Evolutionary conservation across 2,113 vertebrate genomes (phyloP).

Genomic region (Scolopax mira): DNA sequence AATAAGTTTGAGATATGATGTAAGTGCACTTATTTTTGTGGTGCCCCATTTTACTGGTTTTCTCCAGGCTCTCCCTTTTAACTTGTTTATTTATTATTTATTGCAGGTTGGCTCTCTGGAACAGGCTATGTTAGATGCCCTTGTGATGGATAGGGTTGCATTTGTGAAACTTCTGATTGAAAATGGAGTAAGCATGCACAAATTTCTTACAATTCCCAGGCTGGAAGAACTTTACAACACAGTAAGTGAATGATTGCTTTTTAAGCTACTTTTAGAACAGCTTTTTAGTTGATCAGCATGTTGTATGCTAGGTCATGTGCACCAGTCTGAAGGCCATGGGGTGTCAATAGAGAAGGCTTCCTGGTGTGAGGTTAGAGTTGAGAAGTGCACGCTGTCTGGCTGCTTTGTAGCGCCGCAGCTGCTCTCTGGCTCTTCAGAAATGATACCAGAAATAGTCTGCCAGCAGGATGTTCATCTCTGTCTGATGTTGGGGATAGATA

Average conservation of each 20-base stretch:
- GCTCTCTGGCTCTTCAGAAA: not conserved
- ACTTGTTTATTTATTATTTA: not conserved
- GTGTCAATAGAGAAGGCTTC: not conserved
- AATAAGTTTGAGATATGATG: not conserved
- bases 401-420: not conserved
- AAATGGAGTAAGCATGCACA: conserved; percentile 99
- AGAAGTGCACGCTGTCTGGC: not conserved
- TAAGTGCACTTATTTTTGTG: not conserved
- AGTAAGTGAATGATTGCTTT: conserved; percentile 73
- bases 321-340: not conserved
- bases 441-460: not conserved
- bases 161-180: conserved; percentile 99
- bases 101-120: conserved; percentile 94
- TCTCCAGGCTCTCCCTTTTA: not conserved
- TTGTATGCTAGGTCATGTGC: not conserved
- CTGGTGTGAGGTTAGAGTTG: not conserved
- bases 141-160: conserved; percentile 97
- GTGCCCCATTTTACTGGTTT: not conserved
- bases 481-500: not conserved
- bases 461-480: not conserved
- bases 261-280: not conserved
- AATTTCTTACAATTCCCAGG: conserved; percentile 94
- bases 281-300: not conserved
- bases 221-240: conserved; percentile 98
- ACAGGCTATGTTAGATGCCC: conserved; percentile 97